Evolutionary conservation across 2,113 vertebrate genomes (phyloP).

Genomic region (Arenaria interpres): DNA sequence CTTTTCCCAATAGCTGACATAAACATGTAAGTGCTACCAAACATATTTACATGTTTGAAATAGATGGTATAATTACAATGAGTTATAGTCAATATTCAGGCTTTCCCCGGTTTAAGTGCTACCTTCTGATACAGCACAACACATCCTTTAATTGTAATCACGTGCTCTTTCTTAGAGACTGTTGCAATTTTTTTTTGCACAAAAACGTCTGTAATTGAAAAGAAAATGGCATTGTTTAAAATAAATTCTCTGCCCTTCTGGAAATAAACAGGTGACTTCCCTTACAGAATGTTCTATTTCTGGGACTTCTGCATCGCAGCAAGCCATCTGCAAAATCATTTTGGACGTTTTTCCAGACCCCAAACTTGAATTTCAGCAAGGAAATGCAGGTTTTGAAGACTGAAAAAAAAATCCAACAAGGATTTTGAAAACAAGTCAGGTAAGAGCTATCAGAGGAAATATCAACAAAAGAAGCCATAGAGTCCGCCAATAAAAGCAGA

Average conservation of each 20-base stretch:
- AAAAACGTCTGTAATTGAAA: conserved; percentile 25
- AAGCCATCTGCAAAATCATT: conserved; percentile 18
- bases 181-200: not conserved
- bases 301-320: not conserved
- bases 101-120: conserved; percentile 44
- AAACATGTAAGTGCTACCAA: conserved; percentile 58
- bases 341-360: not conserved
- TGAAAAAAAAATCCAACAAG: not conserved
- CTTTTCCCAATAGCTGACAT: conserved; percentile 55
- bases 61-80: conserved; percentile 64
- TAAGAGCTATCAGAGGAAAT: conserved; percentile 45
- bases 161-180: conserved; percentile 29
- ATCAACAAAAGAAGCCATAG: conserved; percentile 8
- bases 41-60: conserved; percentile 65
- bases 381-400: not conserved
- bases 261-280: conserved; percentile 37
- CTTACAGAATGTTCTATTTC: not conserved
- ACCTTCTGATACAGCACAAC: conserved; percentile 51
- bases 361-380: conserved; percentile 15
- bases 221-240: conserved; percentile 50
- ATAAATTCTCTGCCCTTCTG: conserved; percentile 37
- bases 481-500: conserved; percentile 15
- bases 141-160: conserved; percentile 54
- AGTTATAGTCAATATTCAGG: conserved; percentile 59
- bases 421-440: conserved; percentile 53